Evolutionary conservation across 2,888 invertebrate genomes (phyloP), one percentile per base, ranked within the genome.

Genomic region (Pharmacophagus antenor): DNA sequence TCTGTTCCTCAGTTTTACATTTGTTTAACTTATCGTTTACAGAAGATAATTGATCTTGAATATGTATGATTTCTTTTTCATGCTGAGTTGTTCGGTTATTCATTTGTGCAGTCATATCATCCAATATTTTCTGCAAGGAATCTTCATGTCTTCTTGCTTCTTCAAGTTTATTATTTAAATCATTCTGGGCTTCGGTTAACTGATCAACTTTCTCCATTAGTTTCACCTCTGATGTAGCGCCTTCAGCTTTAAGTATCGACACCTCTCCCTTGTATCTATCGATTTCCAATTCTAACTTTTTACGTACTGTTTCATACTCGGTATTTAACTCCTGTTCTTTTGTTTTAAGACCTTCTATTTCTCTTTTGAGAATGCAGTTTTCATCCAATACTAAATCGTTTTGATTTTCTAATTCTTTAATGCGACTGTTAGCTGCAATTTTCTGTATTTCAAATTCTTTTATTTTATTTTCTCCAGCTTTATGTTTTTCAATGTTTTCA

Each of bases 151-250:
- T 84, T 63, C 82, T 81, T 54, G 92, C 89, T 72, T 88, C 85
- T 72, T 91, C 91, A 21, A 87, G 68, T 74, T 91, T 86, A 63
- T 88, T 85, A 68, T 85, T 85, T 41, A 92, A 76, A 64, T 91
- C 89, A 65, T 90, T 88, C 67, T 89, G 87, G 15, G 90, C 90
- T 69, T 84, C 85, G 55, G 87, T 84, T 46, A 92, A 68, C 71
- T 88, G 87, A 59, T 91, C 90, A 49, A 91, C 85, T 65, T 92
- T 85, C 73, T 90, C 85, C 79, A 91, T 88, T 57, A 92, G 71
- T 67, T 90, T 88, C 0, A 84, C 80, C 77, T 87, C 85, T 3
- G 88, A 88, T 48, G 88, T 81, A 41, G 83, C 85, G 20, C 88
- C 85, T 48, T 88, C 85, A 44, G 84, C 85, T 77, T 88, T 89